Evolutionary conservation across 2,797 vertebrate genomes (phyloP).

Genomic region (Remorina albescens): DNA sequence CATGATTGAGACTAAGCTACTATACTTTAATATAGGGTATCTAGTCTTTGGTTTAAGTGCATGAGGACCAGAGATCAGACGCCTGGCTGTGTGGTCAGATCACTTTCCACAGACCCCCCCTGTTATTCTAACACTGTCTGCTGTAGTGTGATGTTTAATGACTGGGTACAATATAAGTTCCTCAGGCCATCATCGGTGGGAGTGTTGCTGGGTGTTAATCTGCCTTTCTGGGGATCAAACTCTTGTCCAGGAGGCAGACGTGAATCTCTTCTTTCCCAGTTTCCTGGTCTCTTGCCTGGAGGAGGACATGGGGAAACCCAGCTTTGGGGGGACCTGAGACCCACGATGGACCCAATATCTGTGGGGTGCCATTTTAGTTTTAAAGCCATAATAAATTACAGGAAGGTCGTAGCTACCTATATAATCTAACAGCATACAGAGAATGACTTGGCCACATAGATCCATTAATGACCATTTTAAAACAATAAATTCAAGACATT

Average conservation of each 20-base stretch:
- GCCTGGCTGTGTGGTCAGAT: no score
- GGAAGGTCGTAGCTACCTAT: conserved; percentile 69
- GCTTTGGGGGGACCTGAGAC: conserved; percentile 51
- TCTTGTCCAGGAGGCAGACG: conserved; percentile 37
- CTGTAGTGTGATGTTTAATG: conserved; percentile 1
- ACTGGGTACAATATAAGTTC: neutral
- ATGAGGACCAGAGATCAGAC: conserved; percentile 64
- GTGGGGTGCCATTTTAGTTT: conserved; percentile 62
- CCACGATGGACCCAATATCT: conserved; percentile 36
- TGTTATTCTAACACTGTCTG: neutral
- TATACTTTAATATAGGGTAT: conserved; percentile 14
- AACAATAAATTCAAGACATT: conserved; percentile 72
- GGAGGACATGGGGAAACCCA: conserved; percentile 32
- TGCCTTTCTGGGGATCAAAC: conserved; percentile 21
- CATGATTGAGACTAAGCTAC: neutral
- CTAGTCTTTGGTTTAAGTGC: conserved; percentile 49
- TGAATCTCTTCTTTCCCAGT: conserved; percentile 21
- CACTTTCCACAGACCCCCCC: no score
- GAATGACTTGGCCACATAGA: conserved; percentile 41
- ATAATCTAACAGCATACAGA: conserved; percentile 54
- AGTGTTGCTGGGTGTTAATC: conserved; percentile 29
- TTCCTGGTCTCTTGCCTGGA: conserved; percentile 46
- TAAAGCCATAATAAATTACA: conserved; percentile 73
- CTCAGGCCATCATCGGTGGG: conserved; percentile 17
- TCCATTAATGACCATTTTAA: conserved; percentile 71